Conservation (phyloP, 2,888 invertebrate species). For the Leptinotarsa rubiginosa region DNA sequence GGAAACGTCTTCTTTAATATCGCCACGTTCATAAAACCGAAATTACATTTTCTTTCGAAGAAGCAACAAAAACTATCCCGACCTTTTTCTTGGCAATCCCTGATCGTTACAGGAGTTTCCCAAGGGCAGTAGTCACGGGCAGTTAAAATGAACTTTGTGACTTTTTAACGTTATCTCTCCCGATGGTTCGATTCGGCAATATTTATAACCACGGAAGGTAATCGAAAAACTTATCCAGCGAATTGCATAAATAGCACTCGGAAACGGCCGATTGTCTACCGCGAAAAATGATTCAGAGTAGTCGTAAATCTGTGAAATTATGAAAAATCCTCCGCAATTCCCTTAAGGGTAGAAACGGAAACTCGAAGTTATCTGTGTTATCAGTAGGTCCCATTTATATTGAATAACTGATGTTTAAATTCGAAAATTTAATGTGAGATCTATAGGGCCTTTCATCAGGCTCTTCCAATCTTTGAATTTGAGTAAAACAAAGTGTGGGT, state of each 20-base stretch:
- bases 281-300: conserved; percentile 20
- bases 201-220: conserved; percentile 55
- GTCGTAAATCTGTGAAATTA: conserved; percentile 24
- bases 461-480: no score
- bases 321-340: conserved; percentile 10
- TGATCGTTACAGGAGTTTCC: conserved; percentile 18
- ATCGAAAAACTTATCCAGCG: conserved; percentile 52
- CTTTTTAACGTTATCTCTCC: conserved; percentile 55
- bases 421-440: no score
- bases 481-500: no score
- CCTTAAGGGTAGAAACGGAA: background rate
- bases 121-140: conserved; percentile 45
- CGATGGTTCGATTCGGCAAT: conserved; percentile 56
- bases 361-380: background rate
- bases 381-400: background rate
- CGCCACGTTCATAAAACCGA: background rate
- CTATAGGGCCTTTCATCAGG: no score
- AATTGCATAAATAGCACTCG: conserved; percentile 50
- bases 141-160: conserved; percentile 52
- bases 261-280: conserved; percentile 31
- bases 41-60: background rate
- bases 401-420: background rate
- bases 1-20: background rate
- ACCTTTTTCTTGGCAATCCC: background rate
- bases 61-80: background rate